Evolutionary conservation across 1,140 invertebrate genomes (phyloP), one percentile per base, ranked within the genome.

Genomic region (Portunus trituberculatus): DNA sequence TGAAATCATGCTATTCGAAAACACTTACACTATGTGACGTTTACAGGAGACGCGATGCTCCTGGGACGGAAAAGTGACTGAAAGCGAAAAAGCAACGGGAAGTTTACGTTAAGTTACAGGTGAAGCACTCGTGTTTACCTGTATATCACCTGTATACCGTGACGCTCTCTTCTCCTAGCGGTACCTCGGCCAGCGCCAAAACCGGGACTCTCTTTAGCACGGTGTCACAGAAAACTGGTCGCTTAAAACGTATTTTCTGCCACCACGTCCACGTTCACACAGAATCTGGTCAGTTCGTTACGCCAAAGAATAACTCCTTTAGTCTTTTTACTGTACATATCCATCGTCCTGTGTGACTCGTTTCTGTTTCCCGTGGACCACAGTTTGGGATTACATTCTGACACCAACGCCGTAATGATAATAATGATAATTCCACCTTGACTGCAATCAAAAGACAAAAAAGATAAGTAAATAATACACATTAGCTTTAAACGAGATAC

Each of bases 381-480:
- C 20, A 76, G 67, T n/a, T n/a, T 76, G 67, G 67, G 67, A 20
- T 20, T n/a, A 76, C n/a, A 7, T 25, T 76, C 20, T 25, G n/a
- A n/a, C 67, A 76, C 1, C 39, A 39, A 39, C 6, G 39, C 39
- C 39, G 39, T 39, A 39, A 39, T 39, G n/a, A 20, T n/a, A 76
- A 20, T 76, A 20, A 12, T 7, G 52, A 76, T n/a, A 76, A 76
- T 76, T 76, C 67, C 67, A n/a, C 12, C 67, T n/a, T n/a, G 67
- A 76, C 67, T 20, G 67, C 67, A 76, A 76, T 76, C 67, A 76
- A 76, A 76, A 76, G 25, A n/a, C 67, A 76, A 76, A 76, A 76
- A 20, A 76, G 6, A 39, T 39, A 39, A 39, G 6, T 39, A 39
- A 39, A 39, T 39, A 39, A 39, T 39, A 25, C 8, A n/a, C n/a